Base-by-base conservation (phyloP, 2,888 invertebrate genomes). In the Pedicia rivosa region DNA sequence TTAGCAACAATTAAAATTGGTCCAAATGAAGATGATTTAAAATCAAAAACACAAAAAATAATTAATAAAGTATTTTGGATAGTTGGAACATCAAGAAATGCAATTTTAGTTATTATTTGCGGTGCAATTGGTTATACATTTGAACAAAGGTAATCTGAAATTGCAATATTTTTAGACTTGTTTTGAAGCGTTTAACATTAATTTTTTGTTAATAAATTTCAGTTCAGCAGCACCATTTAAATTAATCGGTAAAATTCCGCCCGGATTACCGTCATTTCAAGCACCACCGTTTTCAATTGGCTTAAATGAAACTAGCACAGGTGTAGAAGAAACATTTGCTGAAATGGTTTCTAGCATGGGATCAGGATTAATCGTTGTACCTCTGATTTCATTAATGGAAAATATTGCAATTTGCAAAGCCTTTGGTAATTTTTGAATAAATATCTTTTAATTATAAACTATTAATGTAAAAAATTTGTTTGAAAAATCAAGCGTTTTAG, bases 371-470 rank as follows among this genome's bases (percentile, higher is more conserved):
- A 64, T 83, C 37, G 86, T 92, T 15, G 72, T 92, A 35, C 90
- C 92, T 2, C 63, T 94, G 19, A 77, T 92, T 49, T 82, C 83
- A 13, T 65, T 92, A 25, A 72, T 94, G 59, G 92, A 92, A 57
- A 82, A 84, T 50, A 84, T 92, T 46, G 84, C 92, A 13, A 87
- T 92, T 48, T 91, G 88, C 61, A 92, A 91, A 65, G 87, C 88
- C 17, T 91, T 92, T 57, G 77, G 82, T 80, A 59, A 68, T 70
- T 57, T 10, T 35, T 20, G 51, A 43, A 44, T 52, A 29, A 16
- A 14, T 19, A 28, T 17, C 3, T 17, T 17, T 28, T 27, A 6
- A 14, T 35, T 10, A 10, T n/a, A n/a, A n/a, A n/a, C n/a, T n/a
- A n/a, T n/a, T n/a, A n/a, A n/a, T n/a, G n/a, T 20, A 2, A 37